phyloP scores from a whole-genome alignment of 2,113 vertebrate genomes.

The Bubo bubo region DNA sequence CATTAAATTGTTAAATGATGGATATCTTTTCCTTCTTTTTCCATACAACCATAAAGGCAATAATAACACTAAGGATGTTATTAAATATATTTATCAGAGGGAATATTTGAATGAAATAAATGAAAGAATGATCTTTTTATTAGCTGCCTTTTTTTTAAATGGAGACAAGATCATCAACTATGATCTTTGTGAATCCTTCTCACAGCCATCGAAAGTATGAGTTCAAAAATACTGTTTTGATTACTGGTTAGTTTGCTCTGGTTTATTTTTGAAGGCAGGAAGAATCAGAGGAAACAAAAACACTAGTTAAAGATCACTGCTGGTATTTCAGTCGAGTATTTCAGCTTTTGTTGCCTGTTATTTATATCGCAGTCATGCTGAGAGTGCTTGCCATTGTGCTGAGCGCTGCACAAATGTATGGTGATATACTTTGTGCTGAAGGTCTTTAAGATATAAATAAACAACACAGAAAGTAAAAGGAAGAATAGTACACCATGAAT shows the following conservation, averaged over 20 bases:
- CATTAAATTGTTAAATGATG: conserved; percentile 38
- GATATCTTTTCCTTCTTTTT: conserved; percentile 13
- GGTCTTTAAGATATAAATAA: conserved; percentile 30
- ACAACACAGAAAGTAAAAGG: background rate
- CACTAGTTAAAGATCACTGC: background rate
- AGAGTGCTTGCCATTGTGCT: conserved; percentile 7
- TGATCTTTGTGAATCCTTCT: background rate
- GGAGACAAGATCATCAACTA: background rate
- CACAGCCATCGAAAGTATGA: background rate
- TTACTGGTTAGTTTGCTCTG: background rate
- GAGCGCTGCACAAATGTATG: background rate
- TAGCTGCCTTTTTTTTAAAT: background rate
- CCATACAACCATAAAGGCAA: background rate
- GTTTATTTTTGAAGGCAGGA: conserved; percentile 27
- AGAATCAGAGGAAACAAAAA: background rate
- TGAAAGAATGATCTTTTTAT: background rate
- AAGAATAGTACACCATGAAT: background rate
- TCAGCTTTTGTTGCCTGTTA: conserved; percentile 35
- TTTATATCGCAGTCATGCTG: conserved; percentile 27
- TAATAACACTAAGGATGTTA: background rate
- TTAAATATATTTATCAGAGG: conserved; percentile 30
- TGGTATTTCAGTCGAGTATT: conserved; percentile 1
- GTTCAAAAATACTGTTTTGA: background rate
- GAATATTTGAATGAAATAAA: background rate
- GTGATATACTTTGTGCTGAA: background rate